Evolutionary conservation across 2,113 vertebrate genomes (phyloP).

Genomic region (Telmatochromis brichardi): DNA sequence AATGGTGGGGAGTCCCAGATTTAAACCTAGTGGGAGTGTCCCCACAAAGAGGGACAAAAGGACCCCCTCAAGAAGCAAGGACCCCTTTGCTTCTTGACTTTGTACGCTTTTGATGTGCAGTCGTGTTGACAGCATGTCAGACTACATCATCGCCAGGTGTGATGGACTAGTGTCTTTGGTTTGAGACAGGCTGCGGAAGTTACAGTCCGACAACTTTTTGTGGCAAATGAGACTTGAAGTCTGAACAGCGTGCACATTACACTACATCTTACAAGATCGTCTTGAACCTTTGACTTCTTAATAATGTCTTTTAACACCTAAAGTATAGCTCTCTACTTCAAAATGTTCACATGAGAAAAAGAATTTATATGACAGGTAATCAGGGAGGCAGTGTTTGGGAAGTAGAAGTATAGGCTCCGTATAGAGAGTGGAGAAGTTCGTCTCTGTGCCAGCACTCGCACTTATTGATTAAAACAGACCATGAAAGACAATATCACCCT

Average conservation of each 20-base stretch:
- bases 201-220: not conserved
- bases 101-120: constrained; percentile 33
- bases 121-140: constrained; percentile 45
- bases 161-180: constrained; percentile 52
- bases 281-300: not conserved
- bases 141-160: constrained; percentile 20
- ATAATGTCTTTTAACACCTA: not conserved
- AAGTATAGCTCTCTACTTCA: not conserved
- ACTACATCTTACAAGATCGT: not conserved
- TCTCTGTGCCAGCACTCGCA: constrained; percentile 17
- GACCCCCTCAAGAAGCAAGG: not conserved
- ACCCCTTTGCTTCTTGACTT: not conserved
- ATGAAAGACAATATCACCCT: constrained; percentile 42
- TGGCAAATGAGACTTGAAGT: constrained; percentile 6
- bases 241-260: not conserved
- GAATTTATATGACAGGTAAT: not conserved
- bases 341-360: not conserved
- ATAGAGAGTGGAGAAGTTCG: not conserved
- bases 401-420: not conserved
- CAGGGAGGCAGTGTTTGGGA: not conserved
- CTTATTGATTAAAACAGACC: constrained; percentile 59
- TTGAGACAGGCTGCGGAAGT: constrained; percentile 4
- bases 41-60: not conserved
- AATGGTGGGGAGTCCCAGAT: not conserved
- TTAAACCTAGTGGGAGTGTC: not conserved